These are phyloP conservation scores for Seira ritae DNA, from an alignment of 2,888 invertebrate genomes.

Conservation along the genomic window DNA sequence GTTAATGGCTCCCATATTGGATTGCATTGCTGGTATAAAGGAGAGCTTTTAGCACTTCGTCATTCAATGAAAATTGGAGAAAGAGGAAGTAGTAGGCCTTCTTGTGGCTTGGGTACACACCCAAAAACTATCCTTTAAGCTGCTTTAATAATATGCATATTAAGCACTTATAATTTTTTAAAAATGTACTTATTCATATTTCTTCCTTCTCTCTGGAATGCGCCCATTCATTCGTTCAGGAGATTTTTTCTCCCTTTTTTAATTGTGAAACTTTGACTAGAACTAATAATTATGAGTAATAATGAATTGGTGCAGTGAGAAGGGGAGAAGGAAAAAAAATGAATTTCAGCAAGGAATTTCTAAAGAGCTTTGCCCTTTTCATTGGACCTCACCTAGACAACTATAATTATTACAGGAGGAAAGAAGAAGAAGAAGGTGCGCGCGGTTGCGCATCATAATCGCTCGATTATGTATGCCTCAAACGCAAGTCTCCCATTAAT, in stretches of 20 bases:
- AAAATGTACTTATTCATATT: no score
- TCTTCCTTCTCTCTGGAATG: background rate
- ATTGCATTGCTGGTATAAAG: slow-evolving; percentile 27
- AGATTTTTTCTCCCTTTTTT: no score
- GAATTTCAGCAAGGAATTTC: background rate
- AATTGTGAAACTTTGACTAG: background rate
- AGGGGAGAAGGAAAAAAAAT: background rate
- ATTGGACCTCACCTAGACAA: background rate
- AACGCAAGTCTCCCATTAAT: background rate
- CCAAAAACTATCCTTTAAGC: background rate
- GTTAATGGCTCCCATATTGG: slow-evolving; percentile 48
- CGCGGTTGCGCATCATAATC: background rate
- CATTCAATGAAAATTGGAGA: slow-evolving; percentile 35
- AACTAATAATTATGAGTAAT: slow-evolving; percentile 1
- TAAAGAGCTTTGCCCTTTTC: slow-evolving; percentile 32
- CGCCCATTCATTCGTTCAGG: no score
- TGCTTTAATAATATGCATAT: no score
- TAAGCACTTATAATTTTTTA: no score
- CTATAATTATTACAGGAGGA: slow-evolving; percentile 1
- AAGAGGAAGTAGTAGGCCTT: slow-evolving; percentile 14
- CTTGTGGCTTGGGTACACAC: background rate
- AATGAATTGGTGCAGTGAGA: slow-evolving; percentile 1
- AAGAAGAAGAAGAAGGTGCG: background rate
- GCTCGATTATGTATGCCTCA: no score
- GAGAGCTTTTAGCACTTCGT: slow-evolving; percentile 35